These are phyloP conservation scores for Pogonocherus hispidulus DNA, from an alignment of 2,888 invertebrate genomes.

Conservation along the genomic window DNA sequence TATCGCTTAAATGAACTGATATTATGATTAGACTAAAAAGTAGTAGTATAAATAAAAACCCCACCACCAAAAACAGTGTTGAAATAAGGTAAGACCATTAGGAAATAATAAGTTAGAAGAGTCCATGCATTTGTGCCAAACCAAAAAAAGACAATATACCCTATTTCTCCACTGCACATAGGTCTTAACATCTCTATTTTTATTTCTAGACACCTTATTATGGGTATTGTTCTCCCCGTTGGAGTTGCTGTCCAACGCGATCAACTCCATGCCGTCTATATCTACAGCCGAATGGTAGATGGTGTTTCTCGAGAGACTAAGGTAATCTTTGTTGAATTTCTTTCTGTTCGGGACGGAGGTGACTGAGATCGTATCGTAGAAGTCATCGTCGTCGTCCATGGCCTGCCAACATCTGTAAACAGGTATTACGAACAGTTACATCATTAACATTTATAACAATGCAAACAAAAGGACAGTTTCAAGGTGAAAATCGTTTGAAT, in stretches of 20 bases:
- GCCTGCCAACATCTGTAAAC: conserved; percentile 45
- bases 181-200: conserved; percentile 68
- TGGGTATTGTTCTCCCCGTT: conserved; percentile 40
- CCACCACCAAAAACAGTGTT: conserved; percentile 51
- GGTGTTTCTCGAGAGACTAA: conserved; percentile 73
- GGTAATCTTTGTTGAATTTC: conserved; percentile 59
- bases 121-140: conserved; percentile 34
- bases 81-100: conserved; percentile 56
- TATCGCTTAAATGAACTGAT: too few relatives aligned
- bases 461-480: not conserved
- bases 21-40: too few relatives aligned
- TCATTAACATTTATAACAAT: not conserved
- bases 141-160: conserved; percentile 66
- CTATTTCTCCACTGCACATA: conserved; percentile 76
- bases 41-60: conserved; percentile 12
- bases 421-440: conserved; percentile 11
- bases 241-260: conserved; percentile 50
- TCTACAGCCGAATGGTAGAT: conserved; percentile 75
- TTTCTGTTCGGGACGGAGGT: conserved; percentile 60
- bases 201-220: conserved; percentile 72
- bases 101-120: conserved; percentile 21
- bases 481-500: conserved; percentile 12
- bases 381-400: conserved; percentile 65
- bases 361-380: conserved; percentile 66
- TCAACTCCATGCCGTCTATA: conserved; percentile 65